Percentiles rank a stretch among this genome's conserved stretches.
phyloP scores from a whole-genome alignment of 1,140 invertebrate genomes.

The Listronotus oregonensis region DNA sequence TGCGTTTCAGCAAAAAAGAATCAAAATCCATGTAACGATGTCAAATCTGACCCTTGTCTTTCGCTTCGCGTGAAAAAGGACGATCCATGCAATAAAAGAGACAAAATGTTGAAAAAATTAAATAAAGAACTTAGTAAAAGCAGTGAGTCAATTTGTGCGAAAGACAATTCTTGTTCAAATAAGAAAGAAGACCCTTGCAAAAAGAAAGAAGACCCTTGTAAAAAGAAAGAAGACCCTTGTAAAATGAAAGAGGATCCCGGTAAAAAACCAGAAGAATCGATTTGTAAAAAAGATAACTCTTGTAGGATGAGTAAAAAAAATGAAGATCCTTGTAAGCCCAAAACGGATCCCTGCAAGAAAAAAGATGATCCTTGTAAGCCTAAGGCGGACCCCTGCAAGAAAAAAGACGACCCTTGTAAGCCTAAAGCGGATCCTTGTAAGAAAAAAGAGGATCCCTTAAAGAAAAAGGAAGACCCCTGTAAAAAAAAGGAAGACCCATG shows the following conservation, averaged over 20 bases:
- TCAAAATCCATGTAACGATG: too few relatives aligned
- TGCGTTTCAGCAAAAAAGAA: too few relatives aligned
- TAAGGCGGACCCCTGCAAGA: slow-evolving; percentile 9
- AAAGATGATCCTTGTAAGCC: slow-evolving; percentile 25
- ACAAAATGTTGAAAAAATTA: too few relatives aligned
- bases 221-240: background rate
- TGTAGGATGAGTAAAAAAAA: slow-evolving; percentile 2
- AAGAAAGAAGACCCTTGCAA: too few relatives aligned
- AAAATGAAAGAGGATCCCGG: background rate
- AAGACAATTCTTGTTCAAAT: too few relatives aligned
- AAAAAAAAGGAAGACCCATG: background rate
- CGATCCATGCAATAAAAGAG: too few relatives aligned
- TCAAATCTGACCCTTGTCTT: too few relatives aligned
- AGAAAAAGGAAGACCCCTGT: background rate
- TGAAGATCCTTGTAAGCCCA: slow-evolving; percentile 10
- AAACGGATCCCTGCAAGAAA: slow-evolving; percentile 2
- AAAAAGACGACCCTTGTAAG: slow-evolving; percentile 9
- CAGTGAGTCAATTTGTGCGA: too few relatives aligned
- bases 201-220: background rate
- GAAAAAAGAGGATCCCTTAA: slow-evolving; percentile 1
- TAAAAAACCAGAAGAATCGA: background rate
- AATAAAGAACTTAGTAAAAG: too few relatives aligned
- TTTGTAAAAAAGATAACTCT: background rate
- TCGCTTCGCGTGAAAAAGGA: too few relatives aligned
- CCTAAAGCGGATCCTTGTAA: background rate